Percentiles rank a stretch among this genome's conserved stretches.
These are phyloP conservation scores for Parnassius mnemosyne DNA, from an alignment of 2,888 invertebrate genomes.

Conservation along the genomic window DNA sequence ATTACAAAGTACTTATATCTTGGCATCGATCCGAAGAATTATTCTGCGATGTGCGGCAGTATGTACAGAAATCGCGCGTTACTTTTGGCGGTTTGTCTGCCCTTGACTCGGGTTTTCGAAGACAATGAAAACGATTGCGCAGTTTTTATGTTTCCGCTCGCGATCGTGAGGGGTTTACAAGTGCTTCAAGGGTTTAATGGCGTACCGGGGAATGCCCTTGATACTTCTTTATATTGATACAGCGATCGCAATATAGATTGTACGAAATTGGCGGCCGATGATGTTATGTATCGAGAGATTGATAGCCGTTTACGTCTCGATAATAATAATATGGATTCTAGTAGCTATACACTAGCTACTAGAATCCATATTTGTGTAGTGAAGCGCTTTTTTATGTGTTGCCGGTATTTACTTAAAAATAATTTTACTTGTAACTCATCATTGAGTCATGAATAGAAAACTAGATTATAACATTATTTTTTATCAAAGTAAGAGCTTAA, in stretches of 20 bases:
- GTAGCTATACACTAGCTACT: no score
- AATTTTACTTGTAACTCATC: no score
- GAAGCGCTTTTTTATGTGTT: no score
- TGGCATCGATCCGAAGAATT: constrained; percentile 6
- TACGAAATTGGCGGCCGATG: not conserved
- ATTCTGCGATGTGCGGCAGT: constrained; percentile 3
- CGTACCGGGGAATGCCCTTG: constrained; percentile 12
- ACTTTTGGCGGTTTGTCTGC: constrained; percentile 28
- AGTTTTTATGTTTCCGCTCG: constrained; percentile 35
- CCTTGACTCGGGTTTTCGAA: constrained; percentile 28
- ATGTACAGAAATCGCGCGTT: constrained; percentile 13
- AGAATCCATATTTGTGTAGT: no score
- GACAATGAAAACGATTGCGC: constrained; percentile 34
- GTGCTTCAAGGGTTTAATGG: constrained; percentile 22
- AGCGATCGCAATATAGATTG: constrained; percentile 23
- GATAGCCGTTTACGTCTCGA: not conserved
- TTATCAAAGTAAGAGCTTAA: no score
- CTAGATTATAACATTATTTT: no score
- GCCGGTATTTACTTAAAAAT: no score
- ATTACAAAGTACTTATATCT: constrained; percentile 1
- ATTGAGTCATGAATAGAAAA: no score
- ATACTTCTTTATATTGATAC: constrained; percentile 9
- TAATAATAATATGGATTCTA: no score
- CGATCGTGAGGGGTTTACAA: constrained; percentile 34
- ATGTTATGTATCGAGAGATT: not conserved